Evolutionary conservation across 1,140 invertebrate species (phyloP), one percentile per base, ranked within the genome.

Genomic region (Amphibalanus amphitrite): DNA sequence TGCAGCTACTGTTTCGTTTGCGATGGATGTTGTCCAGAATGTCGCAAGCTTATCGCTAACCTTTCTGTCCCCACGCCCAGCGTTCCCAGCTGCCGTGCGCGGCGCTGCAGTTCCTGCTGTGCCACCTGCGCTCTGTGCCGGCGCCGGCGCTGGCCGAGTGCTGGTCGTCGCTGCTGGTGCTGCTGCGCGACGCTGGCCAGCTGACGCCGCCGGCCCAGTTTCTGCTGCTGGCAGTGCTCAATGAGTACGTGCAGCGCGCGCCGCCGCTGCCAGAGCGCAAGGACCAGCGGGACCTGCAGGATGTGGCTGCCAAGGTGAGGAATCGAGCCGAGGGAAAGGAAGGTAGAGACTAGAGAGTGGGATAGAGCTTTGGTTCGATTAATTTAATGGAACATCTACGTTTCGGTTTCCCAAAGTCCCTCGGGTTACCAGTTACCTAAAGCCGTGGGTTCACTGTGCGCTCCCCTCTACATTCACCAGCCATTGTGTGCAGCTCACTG

Each of bases 171-270:
- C 80, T 95, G 67, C 79, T 91, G 23, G 82, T 85, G n/a, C 83
- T 95, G 33, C 82, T 94, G n/a, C 86, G 86, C 75, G 92, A 95
- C 75, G 87, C 88, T 67, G 80, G 87, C 28, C 80, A 77, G 69
- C 78, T 92, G 8, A 83, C 84, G 69, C 89, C 92, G 17, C 86
- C 89, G 20, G 90, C 90, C 10, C 89, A 91, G 75, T 94, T 95
- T 77, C 81, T 93, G 1, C 80, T 93, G 28, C 79, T 94, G 15
- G 88, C 88, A 65, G 87, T 93, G 72, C 79, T 95, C 1, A 88
- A 91, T 80, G 91, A 95, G 80, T 91, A 92, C 80, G 90, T 94
- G 40, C 89, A 90, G 76, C 88, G 89, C 74, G 90, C 88, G 74
- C 89, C 90, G 69, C 82, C 85, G 26, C 82, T 90, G 77, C 85